Conservation (phyloP, 2,888 invertebrate species). For the Dicranocentrus wangi region DNA sequence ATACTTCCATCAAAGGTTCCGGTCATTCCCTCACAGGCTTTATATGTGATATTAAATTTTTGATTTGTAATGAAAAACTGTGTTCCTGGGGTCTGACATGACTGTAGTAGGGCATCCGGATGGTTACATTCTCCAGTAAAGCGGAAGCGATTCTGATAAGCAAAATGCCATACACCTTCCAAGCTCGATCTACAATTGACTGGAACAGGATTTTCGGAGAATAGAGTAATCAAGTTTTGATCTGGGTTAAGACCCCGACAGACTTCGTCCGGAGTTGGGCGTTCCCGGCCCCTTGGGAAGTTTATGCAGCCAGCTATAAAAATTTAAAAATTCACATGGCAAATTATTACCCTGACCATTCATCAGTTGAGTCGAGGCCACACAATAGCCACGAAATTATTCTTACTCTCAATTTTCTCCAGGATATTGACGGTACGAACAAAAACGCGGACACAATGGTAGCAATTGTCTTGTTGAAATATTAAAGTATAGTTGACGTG, state of each 20-base stretch:
- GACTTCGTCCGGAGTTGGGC: conserved; percentile 84
- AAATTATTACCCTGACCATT: conserved; percentile 15
- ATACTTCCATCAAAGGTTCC: conserved; percentile 89
- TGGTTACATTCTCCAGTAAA: conserved; percentile 91
- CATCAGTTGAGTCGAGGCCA: no score
- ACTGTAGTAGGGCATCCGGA: conserved; percentile 87
- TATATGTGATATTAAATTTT: conserved; percentile 93
- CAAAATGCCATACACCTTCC: conserved; percentile 97
- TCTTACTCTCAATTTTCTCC: conserved; percentile 89
- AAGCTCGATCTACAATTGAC: conserved; percentile 93
- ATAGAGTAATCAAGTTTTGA: conserved; percentile 88
- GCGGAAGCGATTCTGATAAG: conserved; percentile 90
- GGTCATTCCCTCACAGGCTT: conserved; percentile 90
- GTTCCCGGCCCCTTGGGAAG: conserved; percentile 79
- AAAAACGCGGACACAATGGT: conserved; percentile 87
- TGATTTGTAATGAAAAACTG: conserved; percentile 97
- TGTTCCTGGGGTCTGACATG: conserved; percentile 96
- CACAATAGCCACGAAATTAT: no score
- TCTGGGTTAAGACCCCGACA: conserved; percentile 84
- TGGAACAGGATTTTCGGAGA: conserved; percentile 91
- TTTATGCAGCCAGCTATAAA: conserved; percentile 83
- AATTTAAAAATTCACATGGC: conserved; percentile 4
- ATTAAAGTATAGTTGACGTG: conserved; percentile 87
- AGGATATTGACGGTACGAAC: conserved; percentile 91
- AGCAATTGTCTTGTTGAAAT: conserved; percentile 82